A percentile compares a stretch with the other conserved stretches of the same genome.
Conservation (phyloP, 2,797 vertebrate species). For the Sebastes hopkinsi region DNA sequence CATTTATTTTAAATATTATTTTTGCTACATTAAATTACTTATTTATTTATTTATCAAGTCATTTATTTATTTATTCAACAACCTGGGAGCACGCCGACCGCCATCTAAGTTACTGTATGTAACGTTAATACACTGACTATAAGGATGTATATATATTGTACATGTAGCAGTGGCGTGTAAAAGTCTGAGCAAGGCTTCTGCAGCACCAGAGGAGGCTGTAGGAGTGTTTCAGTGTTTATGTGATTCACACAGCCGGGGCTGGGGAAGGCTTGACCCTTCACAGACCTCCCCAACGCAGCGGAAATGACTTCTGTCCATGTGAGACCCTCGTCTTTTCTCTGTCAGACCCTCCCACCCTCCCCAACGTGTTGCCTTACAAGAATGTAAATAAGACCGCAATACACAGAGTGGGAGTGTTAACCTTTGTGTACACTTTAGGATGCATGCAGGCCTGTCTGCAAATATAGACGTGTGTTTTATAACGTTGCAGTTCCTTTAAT, state of each 20-base stretch:
- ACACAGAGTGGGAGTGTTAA: background rate
- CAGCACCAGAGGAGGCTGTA: slow-evolving; percentile 4
- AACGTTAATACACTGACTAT: no score
- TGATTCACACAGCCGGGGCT: slow-evolving; percentile 60
- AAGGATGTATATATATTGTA: no score
- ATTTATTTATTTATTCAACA: no score
- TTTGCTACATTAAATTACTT: no score
- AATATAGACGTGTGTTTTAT: slow-evolving; percentile 4
- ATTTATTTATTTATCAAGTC: no score
- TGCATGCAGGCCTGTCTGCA: background rate
- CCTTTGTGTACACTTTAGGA: background rate
- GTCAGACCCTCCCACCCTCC: slow-evolving; percentile 17
- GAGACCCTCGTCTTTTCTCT: slow-evolving; percentile 19
- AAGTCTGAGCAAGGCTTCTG: background rate
- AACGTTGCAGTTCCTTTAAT: slow-evolving; percentile 21
- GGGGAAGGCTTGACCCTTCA: slow-evolving; percentile 61
- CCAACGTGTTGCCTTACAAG: background rate
- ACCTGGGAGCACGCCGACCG: no score
- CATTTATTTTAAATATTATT: no score
- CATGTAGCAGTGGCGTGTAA: no score
- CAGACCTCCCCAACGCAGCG: slow-evolving; percentile 61
- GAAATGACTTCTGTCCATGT: slow-evolving; percentile 65
- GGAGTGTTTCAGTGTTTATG: slow-evolving; percentile 56
- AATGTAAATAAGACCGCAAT: slow-evolving; percentile 27
- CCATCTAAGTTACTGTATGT: no score